Evolutionary conservation across 92 coral and sea anemone genomes (phyloP).

Genomic region (Montipora capitata): DNA sequence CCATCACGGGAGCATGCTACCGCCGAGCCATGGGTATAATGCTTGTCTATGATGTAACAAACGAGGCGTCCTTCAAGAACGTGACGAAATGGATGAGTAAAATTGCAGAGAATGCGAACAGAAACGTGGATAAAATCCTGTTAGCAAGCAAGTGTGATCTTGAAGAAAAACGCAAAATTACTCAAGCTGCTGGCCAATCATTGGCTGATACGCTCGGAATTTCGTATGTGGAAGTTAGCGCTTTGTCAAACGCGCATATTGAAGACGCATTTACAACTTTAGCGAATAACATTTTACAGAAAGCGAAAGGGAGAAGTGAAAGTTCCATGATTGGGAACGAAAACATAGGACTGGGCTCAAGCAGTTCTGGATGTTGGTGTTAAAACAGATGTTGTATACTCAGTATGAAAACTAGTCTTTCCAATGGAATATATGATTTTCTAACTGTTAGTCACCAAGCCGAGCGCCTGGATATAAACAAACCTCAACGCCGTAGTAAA

Average conservation of each 20-base stretch:
- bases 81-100: conserved; percentile 90
- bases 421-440: no score
- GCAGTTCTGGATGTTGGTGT: conserved; percentile 4
- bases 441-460: no score
- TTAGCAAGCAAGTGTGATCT: conserved; percentile 96
- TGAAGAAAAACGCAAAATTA: conserved; percentile 77
- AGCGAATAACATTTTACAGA: conserved; percentile 87
- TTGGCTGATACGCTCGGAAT: conserved; percentile 83
- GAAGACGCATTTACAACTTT: conserved; percentile 87
- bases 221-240: conserved; percentile 89
- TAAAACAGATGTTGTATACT: neutral
- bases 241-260: conserved; percentile 84
- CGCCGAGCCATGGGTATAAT: conserved; percentile 99
- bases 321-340: conserved; percentile 58
- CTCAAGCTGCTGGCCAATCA: conserved; percentile 84
- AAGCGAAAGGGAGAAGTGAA: conserved; percentile 86
- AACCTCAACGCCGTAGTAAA: no score
- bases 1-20: conserved; percentile 95
- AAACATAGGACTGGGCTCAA: conserved; percentile 30
- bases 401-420: neutral
- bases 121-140: conserved; percentile 90
- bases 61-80: conserved; percentile 86
- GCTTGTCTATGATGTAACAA: conserved; percentile 94
- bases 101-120: conserved; percentile 91
- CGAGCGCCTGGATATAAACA: no score